Evolutionary conservation across 1,140 invertebrate genomes (phyloP), one percentile per base, ranked within the genome.

Genomic region (Drosophila bocqueti): DNA sequence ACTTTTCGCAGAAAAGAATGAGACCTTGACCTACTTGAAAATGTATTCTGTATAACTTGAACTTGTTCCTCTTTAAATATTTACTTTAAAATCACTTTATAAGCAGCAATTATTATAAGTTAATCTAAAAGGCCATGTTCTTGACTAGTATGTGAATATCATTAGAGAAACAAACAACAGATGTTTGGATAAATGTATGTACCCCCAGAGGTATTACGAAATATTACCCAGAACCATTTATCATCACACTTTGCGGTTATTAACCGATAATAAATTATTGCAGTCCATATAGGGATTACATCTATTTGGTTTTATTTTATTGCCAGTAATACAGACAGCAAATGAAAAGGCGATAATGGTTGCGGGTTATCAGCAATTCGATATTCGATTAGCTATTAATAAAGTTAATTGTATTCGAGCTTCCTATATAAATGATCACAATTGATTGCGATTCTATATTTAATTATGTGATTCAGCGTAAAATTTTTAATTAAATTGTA

Each of bases 251-350:
- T 24, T 18, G 31, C 11, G 31, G 60, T 38, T 26, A 62, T 26
- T 18, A 55, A 62, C 46, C 60, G 31, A 64, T 42, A 31, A 61
- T 42, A 29, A 31, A 40, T 61, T 5, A 60, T 64, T 31, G 24
- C 24, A 36, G 7, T 4, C n/a, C 15, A 61, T 61, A 64, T 29
- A 2, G 26, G 52, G 34, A 26, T 40, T 26, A 40, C 40, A 59
- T 29, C n/a, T 31, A 60, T 61, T 61, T 43, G 26, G 15, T 8
- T 59, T n/a, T 63, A 63, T 34, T 59, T 43, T 24, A 13, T 59
- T 31, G 18, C 21, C 26, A n/a, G 18, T 13, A 43, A 45, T 34
- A 61, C 15, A 42, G 26, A 26, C 36, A 24, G 15, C 40, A 38
- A 24, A 55, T 40, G 5, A 45, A 24, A 59, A 16, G 15, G 2